phyloP scores from a whole-genome alignment of 2,797 vertebrate genomes.

The Xyrichtys novacula region DNA sequence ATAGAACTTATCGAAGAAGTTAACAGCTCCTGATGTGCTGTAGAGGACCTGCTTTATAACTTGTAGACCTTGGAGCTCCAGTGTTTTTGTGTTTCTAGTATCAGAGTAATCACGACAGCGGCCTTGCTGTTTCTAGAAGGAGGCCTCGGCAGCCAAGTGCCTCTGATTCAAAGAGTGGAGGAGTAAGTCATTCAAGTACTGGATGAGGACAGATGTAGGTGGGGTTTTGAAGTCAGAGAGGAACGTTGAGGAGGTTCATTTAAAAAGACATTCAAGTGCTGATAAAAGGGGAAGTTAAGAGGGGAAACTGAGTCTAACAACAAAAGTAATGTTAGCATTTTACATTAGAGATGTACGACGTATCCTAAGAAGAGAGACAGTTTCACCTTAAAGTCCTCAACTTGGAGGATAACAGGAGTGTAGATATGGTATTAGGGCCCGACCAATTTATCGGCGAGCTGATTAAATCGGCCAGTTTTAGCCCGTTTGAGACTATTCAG shows the following conservation, averaged over 20 bases:
- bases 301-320: not conserved
- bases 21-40: too few species aligned
- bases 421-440: too few species aligned
- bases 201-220: constrained; percentile 22
- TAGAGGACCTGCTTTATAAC: constrained; percentile 2
- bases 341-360: too few species aligned
- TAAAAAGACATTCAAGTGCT: constrained; percentile 5
- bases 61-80: not conserved
- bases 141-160: constrained; percentile 37
- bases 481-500: too few species aligned
- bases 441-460: too few species aligned
- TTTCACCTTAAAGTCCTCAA: too few species aligned
- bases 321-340: too few species aligned
- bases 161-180: constrained; percentile 27
- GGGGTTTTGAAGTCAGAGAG: constrained; percentile 37
- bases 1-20: constrained; percentile 1
- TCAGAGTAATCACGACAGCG: constrained; percentile 31
- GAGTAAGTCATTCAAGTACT: constrained; percentile 54
- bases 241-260: constrained; percentile 17
- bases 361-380: too few species aligned
- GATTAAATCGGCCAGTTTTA: too few species aligned
- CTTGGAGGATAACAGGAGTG: too few species aligned
- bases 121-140: constrained; percentile 1
- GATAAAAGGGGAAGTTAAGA: not conserved
- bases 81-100: constrained; percentile 34